A percentile compares a stretch with the other conserved stretches of the same genome.
These are phyloP conservation scores for Phortica variegata DNA, from an alignment of 1,140 invertebrate species.

Conservation along the genomic window DNA sequence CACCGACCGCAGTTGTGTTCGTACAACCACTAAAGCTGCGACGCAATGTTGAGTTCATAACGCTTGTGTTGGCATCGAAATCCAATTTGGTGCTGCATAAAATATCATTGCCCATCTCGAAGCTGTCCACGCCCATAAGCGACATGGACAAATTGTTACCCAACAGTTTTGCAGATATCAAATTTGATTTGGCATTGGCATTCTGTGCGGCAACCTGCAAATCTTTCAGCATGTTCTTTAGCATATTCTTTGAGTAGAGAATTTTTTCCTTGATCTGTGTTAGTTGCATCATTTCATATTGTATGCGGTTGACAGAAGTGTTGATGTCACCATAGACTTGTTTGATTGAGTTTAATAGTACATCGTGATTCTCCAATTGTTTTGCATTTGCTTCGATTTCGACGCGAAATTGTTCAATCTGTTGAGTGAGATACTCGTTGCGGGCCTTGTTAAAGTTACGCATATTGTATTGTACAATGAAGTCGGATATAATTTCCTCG, in stretches of 20 bases:
- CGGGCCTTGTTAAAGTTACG: conserved; percentile 32
- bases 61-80: conserved; percentile 31
- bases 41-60: conserved; percentile 18
- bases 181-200: conserved; percentile 32
- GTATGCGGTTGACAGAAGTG: conserved; percentile 38
- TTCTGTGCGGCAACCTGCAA: conserved; percentile 29
- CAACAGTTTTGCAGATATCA: conserved; percentile 39
- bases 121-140: conserved; percentile 36
- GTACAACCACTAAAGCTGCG: conserved; percentile 25
- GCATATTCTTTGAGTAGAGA: conserved; percentile 40
- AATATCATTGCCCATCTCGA: conserved; percentile 41
- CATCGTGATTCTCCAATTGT: conserved; percentile 40
- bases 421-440: conserved; percentile 37
- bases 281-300: conserved; percentile 46
- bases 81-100: conserved; percentile 49
- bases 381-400: conserved; percentile 31
- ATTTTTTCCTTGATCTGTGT: conserved; percentile 53
- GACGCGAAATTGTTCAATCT: conserved; percentile 36
- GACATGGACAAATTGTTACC: conserved; percentile 34
- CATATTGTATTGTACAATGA: conserved; percentile 42
- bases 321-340: conserved; percentile 43
- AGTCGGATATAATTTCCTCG: conserved; percentile 44
- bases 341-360: conserved; percentile 39
- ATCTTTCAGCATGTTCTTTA: conserved; percentile 39
- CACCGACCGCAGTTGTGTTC: conserved; percentile 17